Evolutionary conservation across 2,113 vertebrate species (phyloP), one percentile per base, ranked within the genome.

Genomic region (Xerus inauris): DNA sequence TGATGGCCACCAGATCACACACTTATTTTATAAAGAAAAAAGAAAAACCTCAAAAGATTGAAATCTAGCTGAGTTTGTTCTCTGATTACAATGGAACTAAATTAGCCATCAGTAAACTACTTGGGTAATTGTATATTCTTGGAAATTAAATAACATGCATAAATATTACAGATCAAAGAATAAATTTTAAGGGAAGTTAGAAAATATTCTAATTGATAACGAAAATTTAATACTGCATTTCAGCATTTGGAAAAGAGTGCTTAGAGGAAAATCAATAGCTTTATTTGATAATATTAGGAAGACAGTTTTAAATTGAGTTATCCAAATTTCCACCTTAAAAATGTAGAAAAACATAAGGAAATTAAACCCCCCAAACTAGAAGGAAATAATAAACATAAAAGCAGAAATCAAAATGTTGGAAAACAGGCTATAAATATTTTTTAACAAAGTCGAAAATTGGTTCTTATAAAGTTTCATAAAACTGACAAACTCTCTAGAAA

Each of bases 141-240:
- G 49, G 32, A 79, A 89, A 81, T 90, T 35, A 92, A 92, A 84
- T 67, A 83, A 81, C 19, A 71, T 1, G 28, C 13, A 65, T 83
- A 49, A 67, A 83, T 49, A 51, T 20, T 19, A 80, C 47, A 24
- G 10, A 47, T 95, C 42, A 80, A 83, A 87, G 57, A 90, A 94
- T 54, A 92, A 77, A 79, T 49, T 89, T 95, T 92, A 77, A 89
- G 32, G 47, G 32, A 76, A 72, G 82, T 77, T 77, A 79, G 64
- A 84, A 93, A 76, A 85, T 75, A 80, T 80, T 90, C 26, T 84
- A 80, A 87, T 42, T n/a, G 30, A 84, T 54, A 69, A 65, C 92
- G 54, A 93, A 87, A 93, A 95, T 40, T 86, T 35, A 89, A 13
- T 94, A 28, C 42, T 80, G 28, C 32, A 49, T 92, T 89, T 89